Evolutionary conservation across 2,888 invertebrate species (phyloP), one percentile per base, ranked within the genome.

Genomic region (Anoncus sp.): DNA sequence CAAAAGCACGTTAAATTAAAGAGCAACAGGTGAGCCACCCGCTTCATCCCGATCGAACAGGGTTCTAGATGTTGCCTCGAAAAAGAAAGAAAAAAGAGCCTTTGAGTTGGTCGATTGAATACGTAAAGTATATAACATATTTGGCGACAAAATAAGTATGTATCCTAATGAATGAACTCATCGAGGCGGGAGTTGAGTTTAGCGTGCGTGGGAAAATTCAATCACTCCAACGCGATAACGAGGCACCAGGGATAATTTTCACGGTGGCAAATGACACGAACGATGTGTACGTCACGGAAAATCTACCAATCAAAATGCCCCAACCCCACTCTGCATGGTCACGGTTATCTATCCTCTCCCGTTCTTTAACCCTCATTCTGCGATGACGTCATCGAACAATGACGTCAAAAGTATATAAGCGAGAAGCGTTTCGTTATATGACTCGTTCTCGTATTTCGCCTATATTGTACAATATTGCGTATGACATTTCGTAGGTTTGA

Each of bases 11-110:
- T 84, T 83, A 86, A 88, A 88, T 88, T 88, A 88, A 87, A 86
- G 85, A 87, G 88, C 88, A 88, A 88, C 88, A 88, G 88, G 88
- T 88, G 87, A 86, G 83, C 62, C 71, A 60, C 51, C 73, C 84
- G 57, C 82, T 47, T 24, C 38, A 35, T 85, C 81, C 84, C 81
- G 77, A 83, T 83, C 84, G 79, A 82, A 43, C 59, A 18, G 45
- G 38, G n/a, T 51, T 22, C 22, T 43, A n/a, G 22, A 55, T 55
- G 18, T 35, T 45, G 31, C 43, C 31, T 16, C 40, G 57, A 40
- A 63, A 43, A 55, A 62, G 53, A 47, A 57, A 40, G 45, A 47
- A 43, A 27, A 55, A 45, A 57, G 18, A 47, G 27, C 43, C 27
- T 60, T 49, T 27, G 18, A 27, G 20, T n/a, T 24, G 43, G 20